Base-by-base conservation (phyloP, 2,888 invertebrate genomes). In the Heterodera filipjevi region DNA sequence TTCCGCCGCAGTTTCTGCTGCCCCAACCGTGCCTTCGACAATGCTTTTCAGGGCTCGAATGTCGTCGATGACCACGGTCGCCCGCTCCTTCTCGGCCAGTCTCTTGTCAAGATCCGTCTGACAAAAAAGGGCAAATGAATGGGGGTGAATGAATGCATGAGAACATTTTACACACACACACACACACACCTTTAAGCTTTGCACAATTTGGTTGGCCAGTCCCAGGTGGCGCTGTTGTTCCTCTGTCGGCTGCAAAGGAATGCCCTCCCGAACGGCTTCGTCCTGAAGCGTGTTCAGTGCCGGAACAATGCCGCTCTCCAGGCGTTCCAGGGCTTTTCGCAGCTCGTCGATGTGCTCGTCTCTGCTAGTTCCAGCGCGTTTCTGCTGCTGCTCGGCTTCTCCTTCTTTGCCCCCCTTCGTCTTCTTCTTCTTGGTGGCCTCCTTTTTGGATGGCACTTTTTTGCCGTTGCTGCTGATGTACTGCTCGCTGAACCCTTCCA, bases 261-360 rank as follows among this genome's bases (percentile, higher is more conserved):
- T 84, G 14, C 89, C 88, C 79, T 83, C 80, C 59, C 85, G 80
- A 3, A 81, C 77, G 30, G 90, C 90, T 30, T 91, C 90, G 86
- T 92, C 91, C 2, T 85, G 78, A 44, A 92, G 87, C 84, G 92
- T 92, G 85, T 92, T 91, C 86, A 92, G 92, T 8, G 90, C 89
- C 6, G 66, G 66, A 27, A 66, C n/a, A 66, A 66, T 66, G n/a
- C 32, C 66, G 66, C n/a, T 32, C 10, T 66, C 30, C 12, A 66
- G 66, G 14, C 27, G 66, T 66, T 27, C 66, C 30, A 66, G 66
- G 6, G 66, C 66, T 32, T 66, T 66, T n/a, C 32, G 66, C 22
- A 66, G 66, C 66, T 66, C 66, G 30, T 66, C 14, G 66, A 66
- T 66, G 22, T 66, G 66, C 66, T 66, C 66, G 10, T 66, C 49